A percentile compares a stretch with the other conserved stretches of the same genome.
Evolutionary conservation across 2,797 vertebrate genomes (phyloP).

Genomic region (Typhlichthys subterraneus): DNA sequence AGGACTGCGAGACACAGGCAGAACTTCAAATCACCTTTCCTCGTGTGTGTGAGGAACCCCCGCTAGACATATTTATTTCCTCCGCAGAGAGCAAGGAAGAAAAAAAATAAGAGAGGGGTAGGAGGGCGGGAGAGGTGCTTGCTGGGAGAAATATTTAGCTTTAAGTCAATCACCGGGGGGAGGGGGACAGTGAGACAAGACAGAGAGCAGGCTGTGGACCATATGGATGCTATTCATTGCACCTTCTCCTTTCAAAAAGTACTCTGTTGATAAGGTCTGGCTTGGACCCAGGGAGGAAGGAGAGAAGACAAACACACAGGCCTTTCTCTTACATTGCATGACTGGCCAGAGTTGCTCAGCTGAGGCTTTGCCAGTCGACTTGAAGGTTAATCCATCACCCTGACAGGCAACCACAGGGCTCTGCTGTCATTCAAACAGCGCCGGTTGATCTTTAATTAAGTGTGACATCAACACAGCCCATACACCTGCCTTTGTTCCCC

Average conservation of each 20-base stretch:
- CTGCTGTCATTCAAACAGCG: conserved; percentile 49
- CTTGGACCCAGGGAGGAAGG: not conserved
- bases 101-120: not conserved
- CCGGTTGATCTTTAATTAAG: conserved; percentile 46
- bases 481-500: conserved; percentile 27
- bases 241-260: conserved; percentile 43
- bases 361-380: conserved; percentile 48
- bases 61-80: conserved; percentile 5
- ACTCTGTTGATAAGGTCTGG: conserved; percentile 42
- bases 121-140: conserved; percentile 11
- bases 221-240: conserved; percentile 65
- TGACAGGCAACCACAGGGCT: conserved; percentile 48
- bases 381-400: conserved; percentile 56
- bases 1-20: conserved; percentile 44
- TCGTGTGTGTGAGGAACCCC: too few relatives aligned
- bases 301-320: too few relatives aligned
- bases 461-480: conserved; percentile 54
- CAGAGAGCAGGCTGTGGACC: conserved; percentile 36
- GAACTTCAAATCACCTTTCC: conserved; percentile 45
- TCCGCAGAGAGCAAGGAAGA: conserved; percentile 19
- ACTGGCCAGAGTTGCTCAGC: conserved; percentile 47
- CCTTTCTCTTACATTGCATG: not conserved
- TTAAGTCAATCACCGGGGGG: conserved; percentile 45
- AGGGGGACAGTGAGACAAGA: conserved; percentile 33
- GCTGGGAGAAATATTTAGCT: conserved; percentile 24